Evolutionary conservation across 2,888 invertebrate genomes (phyloP).

Genomic region (Calameuta idolon): DNA sequence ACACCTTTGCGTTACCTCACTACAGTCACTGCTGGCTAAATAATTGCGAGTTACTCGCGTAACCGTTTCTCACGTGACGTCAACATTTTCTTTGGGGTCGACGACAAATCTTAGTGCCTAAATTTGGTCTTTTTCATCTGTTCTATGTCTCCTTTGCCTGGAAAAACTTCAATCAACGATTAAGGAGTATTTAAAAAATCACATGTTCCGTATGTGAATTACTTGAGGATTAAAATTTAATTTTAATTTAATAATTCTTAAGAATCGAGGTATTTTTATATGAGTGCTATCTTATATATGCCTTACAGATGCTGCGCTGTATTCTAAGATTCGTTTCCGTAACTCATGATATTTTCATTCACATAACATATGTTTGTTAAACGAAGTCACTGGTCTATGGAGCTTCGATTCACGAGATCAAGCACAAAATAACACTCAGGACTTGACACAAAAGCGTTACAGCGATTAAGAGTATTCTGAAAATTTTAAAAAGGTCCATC

Average conservation of each 20-base stretch:
- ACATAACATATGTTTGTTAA: background rate
- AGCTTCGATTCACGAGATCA: background rate
- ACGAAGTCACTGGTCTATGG: background rate
- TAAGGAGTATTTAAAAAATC: background rate
- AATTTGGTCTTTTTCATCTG: background rate
- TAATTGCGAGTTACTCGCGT: background rate
- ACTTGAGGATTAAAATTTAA: background rate
- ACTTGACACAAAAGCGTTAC: background rate
- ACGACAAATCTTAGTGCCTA: background rate
- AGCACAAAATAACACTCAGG: slow-evolving; percentile 6
- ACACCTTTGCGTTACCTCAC: slow-evolving; percentile 13
- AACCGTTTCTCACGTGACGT: background rate
- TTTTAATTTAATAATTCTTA: background rate
- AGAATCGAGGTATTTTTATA: no score
- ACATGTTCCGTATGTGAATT: background rate
- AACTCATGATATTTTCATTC: slow-evolving; percentile 4
- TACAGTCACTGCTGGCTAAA: background rate
- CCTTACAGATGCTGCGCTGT: background rate
- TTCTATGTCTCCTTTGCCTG: background rate
- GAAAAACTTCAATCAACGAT: background rate
- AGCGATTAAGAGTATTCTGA: background rate
- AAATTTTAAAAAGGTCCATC: background rate
- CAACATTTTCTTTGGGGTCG: background rate
- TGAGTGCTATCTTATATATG: no score
- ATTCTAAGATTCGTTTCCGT: background rate